Evolutionary conservation across 2,113 vertebrate genomes (phyloP), one percentile per base, ranked within the genome.

Genomic region (Salvator merianae): DNA sequence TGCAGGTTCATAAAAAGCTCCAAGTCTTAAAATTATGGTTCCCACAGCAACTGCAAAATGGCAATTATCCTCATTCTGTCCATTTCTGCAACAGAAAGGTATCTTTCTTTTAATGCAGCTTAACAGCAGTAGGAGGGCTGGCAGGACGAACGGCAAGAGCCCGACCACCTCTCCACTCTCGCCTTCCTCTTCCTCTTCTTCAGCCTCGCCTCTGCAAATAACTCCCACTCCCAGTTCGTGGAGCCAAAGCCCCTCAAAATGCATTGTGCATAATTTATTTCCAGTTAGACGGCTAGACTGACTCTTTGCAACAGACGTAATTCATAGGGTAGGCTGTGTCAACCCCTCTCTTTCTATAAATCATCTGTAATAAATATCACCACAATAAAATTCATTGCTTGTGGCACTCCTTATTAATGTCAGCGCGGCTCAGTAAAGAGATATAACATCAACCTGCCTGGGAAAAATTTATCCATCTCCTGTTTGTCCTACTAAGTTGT

Each of bases 1-100:
- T 84, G 74, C n/a, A n/a, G 14, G 79, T 86, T 87, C 85, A 87
- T 66, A 79, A 92, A 84, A 82, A 89, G 88, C 85, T 83, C 34
- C 82, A 87, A 90, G 86, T 81, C 87, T 87, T 76, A 81, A 92
- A 89, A 77, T 93, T 91, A 88, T 92, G 89, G 93, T 94, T 95
- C 94, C 94, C 93, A 94, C 89, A 94, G 92, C 92, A 94, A 94
- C 91, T 89, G 88, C 89, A 94, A 91, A 76, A 92, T 91, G 90
- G 88, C 86, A 91, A 93, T 95, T 94, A 93, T 65, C 88, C 84
- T 13, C 66, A 69, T 88, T 91, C 88, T 90, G 88, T 87, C 89
- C 71, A 86, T 88, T 89, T 90, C 89, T 84, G 69, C 88, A 89
- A 82, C 81, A 83, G 83, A 83, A 88, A 30, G 68, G 36, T 50